Base-by-base conservation (phyloP, 2,797 vertebrate genomes). In the Pangasius mekongensis region DNA sequence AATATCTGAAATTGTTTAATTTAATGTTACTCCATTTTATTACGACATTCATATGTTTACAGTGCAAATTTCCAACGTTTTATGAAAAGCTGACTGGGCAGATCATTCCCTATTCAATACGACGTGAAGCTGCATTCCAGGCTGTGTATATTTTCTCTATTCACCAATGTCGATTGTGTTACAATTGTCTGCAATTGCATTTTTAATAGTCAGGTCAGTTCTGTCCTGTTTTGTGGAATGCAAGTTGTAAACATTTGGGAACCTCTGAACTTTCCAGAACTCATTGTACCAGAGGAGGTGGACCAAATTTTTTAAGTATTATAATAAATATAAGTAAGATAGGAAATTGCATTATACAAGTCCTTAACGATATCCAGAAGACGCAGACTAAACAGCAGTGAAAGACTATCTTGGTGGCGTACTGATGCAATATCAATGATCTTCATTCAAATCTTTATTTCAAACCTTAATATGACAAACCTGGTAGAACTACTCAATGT, bases 401-500 rank as follows among this genome's bases (percentile, higher is more conserved):
- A 43, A 62, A 27, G 52, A 43, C 52, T 16, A 27, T 16, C 7
- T 49, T 30, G 27, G 24, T 83, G 43, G 39, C 18, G 3, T 22
- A 67, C 27, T 20, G 67, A 64, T 52, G 56, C 49, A 81, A 18
- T 16, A 69, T 67, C n/a, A 69, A 54, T 24, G 43, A 52, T 76
- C 47, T 69, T 87, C 56, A 54, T 87, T 49, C 54, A 60, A 36
- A 54, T 49, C 20, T 69, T 84, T 84, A 69, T 10, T 36, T 83
- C 54, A 56, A 64, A 49, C 4, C 39, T 64, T 18, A 83, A 49
- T 24, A 20, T 67, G 71, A 66, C 47, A 77, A 22, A 36, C 11
- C 30, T 27, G 22, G 76, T 56, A 49, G 66, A 74, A 36, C 74
- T 36, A 49, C 1, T 36, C 49, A 56, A 24, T 71, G 66, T 71